Evolutionary conservation across 2,113 vertebrate genomes (phyloP), one percentile per base, ranked within the genome.

Genomic region (Eira barbara): DNA sequence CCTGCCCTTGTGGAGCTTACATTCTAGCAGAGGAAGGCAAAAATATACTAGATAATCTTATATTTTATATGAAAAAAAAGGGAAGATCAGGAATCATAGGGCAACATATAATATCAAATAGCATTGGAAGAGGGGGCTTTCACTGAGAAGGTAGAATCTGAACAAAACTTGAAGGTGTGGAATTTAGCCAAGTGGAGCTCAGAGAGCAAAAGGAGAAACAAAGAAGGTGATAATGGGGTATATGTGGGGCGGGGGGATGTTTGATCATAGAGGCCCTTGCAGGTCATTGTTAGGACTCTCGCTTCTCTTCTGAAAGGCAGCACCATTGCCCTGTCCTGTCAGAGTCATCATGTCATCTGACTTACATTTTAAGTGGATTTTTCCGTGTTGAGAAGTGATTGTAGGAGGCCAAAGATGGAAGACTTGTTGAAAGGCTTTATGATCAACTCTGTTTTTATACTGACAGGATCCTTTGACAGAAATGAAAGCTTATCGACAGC

Each of bases 401-500:
- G 8, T 8, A 59, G 31, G 57, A 31, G 47, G 52, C 18, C 29
- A 11, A 34, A 18, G 29, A 31, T 14, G 45, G 55, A 20, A 49
- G 31, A 59, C 90, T 59, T 34, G 23, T 23, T 20, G 57, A 49
- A 34, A 34, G 11, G 47, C 73, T 55, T 81, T 69, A 0, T 76
- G n/a, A 29, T 39, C 31, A 73, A 17, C 55, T 65, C 23, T 31
- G 4, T 47, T 59, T 74, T 59, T 21, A 34, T 25, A 29, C 45
- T 59, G 49, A 47, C 96, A 99, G 99, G 97, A 98, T 52, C 97
- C 99, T n/a, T 57, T 98, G 3, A 98, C 98, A 59, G 99, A 99
- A 96, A 69, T 98, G 10, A 98, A 97, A 57, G 98, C 98, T 61
- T 99, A 99, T 63, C 98, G 99, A 57, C 99, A 99, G 98, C 99